phyloP scores from a whole-genome alignment of 2,888 invertebrate genomes.

The Seladonia tumulorum region DNA sequence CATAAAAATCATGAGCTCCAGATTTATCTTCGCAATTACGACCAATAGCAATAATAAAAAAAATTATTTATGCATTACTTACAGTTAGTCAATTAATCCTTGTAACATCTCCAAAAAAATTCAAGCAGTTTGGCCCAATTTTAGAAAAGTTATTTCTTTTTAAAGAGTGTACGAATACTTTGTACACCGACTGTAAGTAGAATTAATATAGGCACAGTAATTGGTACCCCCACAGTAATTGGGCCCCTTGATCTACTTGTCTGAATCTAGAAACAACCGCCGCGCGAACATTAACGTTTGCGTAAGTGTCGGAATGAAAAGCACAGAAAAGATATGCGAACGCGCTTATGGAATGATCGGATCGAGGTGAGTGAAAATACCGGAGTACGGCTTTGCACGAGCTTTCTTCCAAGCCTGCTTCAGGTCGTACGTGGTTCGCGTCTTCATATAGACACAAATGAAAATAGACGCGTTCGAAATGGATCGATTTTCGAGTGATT shows the following conservation, averaged over 20 bases:
- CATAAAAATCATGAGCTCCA: no score
- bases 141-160: no score
- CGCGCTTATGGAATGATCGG: background rate
- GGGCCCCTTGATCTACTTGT: background rate
- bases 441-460: slow-evolving; percentile 71
- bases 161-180: no score
- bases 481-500: slow-evolving; percentile 15
- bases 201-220: no score
- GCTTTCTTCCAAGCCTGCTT: slow-evolving; percentile 74
- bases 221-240: no score
- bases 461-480: slow-evolving; percentile 18
- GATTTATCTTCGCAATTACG: no score
- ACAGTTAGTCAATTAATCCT: no score
- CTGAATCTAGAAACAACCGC: background rate
- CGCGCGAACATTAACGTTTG: background rate
- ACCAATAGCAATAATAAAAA: no score
- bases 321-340: background rate
- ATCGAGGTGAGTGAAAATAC: slow-evolving; percentile 41
- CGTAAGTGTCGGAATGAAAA: background rate
- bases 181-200: no score
- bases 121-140: no score
- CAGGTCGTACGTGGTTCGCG: slow-evolving; percentile 74
- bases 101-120: no score
- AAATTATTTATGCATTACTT: no score
- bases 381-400: slow-evolving; percentile 58